Evolutionary conservation across 2,797 vertebrate species (phyloP), one percentile per base, ranked within the genome.

Genomic region (Orientallactaga sibirica): DNA sequence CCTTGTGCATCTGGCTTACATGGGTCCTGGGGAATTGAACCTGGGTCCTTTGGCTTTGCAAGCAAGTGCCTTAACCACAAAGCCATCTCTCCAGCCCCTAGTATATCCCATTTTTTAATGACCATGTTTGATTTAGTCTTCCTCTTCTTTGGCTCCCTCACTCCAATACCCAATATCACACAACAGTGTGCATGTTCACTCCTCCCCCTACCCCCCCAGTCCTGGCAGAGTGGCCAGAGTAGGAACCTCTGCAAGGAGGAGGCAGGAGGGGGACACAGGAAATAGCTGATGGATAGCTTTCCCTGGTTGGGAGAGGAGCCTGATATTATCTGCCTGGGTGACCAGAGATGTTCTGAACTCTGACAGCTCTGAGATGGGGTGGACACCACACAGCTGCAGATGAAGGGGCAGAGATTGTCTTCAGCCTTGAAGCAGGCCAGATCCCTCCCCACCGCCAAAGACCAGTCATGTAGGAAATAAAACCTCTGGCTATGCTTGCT

Each of bases 381-480:
- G 27, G 88, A 86, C n/a, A 80, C 74, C 80, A 84, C 52, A 75
- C 22, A 93, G 48, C 90, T 74, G 27, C 18, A 71, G 78, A 76
- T 83, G 25, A 79, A 75, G 27, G 18, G 58, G 33, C 2, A 29
- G 43, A 7, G 12, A 48, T 67, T 74, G 68, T 76, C 41, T 52
- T 74, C 81, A 79, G 67, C 41, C 64, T 73, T 73, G 37, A 37
- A 76, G 82, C 86, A 93, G 80, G 82, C 86, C 74, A 76, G 68
- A 86, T 86, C 52, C 55, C 70, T 67, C 29, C 48, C 48, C 48
- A 48, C 48, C 74, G 67, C 29, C 19, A 68, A 74, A 81, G 80
- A 73, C 83, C 18, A 89, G 52, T 58, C 70, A 91, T 78, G 74
- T n/a, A 70, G 95, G 70, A 96, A 92, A 96, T 77, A 93, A 92